A percentile compares a stretch with the other conserved stretches of the same genome.
These are phyloP conservation scores for Eudiplozoon nipponicum DNA, from an alignment of 2,888 invertebrate species.

Conservation along the genomic window DNA sequence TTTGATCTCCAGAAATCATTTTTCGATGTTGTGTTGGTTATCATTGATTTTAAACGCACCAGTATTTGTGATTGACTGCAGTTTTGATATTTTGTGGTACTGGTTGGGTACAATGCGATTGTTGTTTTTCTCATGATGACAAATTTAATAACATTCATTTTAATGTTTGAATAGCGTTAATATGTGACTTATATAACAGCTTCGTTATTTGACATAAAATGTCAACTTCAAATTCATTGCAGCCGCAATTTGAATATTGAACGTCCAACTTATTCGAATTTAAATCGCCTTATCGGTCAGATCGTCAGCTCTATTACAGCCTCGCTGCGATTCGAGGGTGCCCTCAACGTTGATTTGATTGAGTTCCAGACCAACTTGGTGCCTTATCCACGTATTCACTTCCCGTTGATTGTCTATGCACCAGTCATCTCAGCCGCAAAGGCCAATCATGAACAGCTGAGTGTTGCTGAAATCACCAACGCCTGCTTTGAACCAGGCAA, in stretches of 20 bases:
- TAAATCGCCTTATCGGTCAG: conserved; percentile 69
- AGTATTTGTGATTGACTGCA: no score
- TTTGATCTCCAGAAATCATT: no score
- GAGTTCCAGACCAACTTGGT: conserved; percentile 28
- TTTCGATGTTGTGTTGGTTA: no score
- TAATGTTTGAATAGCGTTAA: no score
- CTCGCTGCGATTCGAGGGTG: conserved; percentile 29
- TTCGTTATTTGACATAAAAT: no score
- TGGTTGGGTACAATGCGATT: no score
- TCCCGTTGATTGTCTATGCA: conserved; percentile 43
- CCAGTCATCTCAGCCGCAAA: conserved; percentile 21
- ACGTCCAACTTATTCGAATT: conserved; percentile 48
- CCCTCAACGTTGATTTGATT: conserved; percentile 29
- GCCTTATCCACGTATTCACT: conserved; percentile 40
- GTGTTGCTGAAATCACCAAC: conserved; percentile 21
- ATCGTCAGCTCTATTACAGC: conserved; percentile 32
- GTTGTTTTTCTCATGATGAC: no score
- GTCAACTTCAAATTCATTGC: no score
- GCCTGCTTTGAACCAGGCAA: conserved; percentile 22
- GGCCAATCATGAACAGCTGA: conserved; percentile 21
- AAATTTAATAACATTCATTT: no score
- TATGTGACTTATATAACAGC: no score
- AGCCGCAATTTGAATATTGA: conserved; percentile 48
- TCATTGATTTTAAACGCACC: no score
- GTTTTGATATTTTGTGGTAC: no score